A percentile compares a stretch with the other conserved stretches of the same genome.
These are phyloP conservation scores for Mus spretus DNA, from an alignment of 2,797 vertebrate species.

Conservation along the genomic window DNA sequence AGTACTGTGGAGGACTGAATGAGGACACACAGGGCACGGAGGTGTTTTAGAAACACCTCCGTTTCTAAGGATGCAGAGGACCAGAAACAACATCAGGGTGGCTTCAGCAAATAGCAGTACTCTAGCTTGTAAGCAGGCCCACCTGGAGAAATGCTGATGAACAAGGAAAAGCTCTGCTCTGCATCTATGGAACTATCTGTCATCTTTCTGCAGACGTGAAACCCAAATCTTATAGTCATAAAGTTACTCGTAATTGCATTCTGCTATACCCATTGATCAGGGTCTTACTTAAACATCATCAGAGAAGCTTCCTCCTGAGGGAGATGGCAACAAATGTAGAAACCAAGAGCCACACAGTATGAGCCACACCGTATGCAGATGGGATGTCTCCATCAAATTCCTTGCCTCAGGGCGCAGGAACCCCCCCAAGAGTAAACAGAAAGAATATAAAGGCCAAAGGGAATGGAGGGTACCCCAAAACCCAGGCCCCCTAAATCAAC, in stretches of 20 bases:
- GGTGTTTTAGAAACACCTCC: not conserved
- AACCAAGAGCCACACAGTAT: not conserved
- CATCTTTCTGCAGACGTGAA: not conserved
- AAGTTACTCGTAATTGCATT: not conserved
- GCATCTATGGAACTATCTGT: not conserved
- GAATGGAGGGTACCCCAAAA: not conserved
- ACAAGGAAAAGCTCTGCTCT: not conserved
- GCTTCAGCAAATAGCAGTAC: not conserved
- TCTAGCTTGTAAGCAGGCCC: not conserved
- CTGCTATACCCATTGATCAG: not conserved
- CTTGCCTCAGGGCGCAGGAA: not conserved
- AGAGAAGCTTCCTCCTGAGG: not conserved
- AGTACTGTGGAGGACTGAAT: not conserved
- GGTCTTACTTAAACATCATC: not conserved
- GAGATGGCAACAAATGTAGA: not conserved
- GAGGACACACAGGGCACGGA: too few relatives aligned
- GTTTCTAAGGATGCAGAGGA: not conserved
- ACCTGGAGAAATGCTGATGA: constrained; percentile 3
- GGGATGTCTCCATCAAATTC: not conserved
- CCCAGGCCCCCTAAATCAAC: not conserved
- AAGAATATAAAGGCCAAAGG: not conserved
- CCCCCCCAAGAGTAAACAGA: not conserved
- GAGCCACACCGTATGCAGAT: not conserved
- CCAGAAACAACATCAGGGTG: too few relatives aligned
- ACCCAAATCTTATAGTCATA: not conserved